A percentile compares a stretch with the other conserved stretches of the same genome.
These are phyloP conservation scores for Ectemnius lituratus DNA, from an alignment of 2,888 invertebrate genomes.

Conservation along the genomic window DNA sequence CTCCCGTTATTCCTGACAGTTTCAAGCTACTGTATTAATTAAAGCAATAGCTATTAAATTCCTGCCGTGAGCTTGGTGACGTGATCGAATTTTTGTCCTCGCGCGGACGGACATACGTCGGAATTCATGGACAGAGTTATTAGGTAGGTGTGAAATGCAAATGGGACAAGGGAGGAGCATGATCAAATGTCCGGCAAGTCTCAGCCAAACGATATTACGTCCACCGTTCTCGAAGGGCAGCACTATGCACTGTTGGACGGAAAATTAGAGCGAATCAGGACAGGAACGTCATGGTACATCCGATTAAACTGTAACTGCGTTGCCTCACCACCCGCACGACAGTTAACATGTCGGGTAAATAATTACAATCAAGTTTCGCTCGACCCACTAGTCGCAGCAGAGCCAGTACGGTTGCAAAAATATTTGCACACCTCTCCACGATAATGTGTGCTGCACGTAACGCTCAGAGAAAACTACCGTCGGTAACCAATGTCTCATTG, in stretches of 20 bases:
- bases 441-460: too few relatives aligned
- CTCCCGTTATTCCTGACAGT: background rate
- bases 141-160: background rate
- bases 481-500: too few relatives aligned
- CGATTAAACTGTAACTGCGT: constrained; percentile 46
- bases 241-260: constrained; percentile 38
- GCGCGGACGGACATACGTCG: too few relatives aligned
- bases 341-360: constrained; percentile 35
- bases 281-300: constrained; percentile 39
- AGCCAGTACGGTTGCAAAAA: background rate
- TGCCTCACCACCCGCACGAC: constrained; percentile 13
- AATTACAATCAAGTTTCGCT: constrained; percentile 18
- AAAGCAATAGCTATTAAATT: too few relatives aligned
- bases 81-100: too few relatives aligned
- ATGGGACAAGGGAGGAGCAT: constrained; percentile 22
- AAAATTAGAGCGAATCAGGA: constrained; percentile 51
- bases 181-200: constrained; percentile 27
- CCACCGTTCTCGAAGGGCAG: constrained; percentile 37
- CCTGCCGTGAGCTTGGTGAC: too few relatives aligned
- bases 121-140: too few relatives aligned
- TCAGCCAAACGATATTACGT: constrained; percentile 45
- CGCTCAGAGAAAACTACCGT: too few relatives aligned
- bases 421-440: background rate
- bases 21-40: background rate
- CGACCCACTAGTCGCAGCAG: too few relatives aligned